phyloP scores from a whole-genome alignment of 2,888 invertebrate genomes.

The Chaetoderma sp. region DNA sequence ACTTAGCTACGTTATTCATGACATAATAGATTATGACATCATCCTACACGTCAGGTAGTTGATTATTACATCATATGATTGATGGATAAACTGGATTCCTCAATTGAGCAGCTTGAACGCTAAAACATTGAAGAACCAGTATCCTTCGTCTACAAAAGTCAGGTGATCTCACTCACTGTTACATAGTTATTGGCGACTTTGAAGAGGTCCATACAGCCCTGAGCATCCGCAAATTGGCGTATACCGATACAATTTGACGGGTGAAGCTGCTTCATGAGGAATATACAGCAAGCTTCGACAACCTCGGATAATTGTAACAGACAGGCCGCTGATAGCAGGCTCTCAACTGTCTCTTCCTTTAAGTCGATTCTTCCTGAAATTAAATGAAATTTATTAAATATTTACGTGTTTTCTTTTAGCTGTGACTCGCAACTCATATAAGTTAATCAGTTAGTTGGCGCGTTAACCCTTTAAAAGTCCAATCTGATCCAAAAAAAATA shows the following conservation, averaged over 20 bases:
- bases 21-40: too few species aligned
- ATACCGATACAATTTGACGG: slow-evolving; percentile 96
- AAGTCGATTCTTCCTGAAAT: slow-evolving; percentile 79
- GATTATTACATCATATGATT: too few species aligned
- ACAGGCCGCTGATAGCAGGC: slow-evolving; percentile 86
- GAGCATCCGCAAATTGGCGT: slow-evolving; percentile 88
- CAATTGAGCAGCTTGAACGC: too few species aligned
- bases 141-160: too few species aligned
- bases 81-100: too few species aligned
- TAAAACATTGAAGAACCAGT: too few species aligned
- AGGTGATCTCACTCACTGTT: slow-evolving; percentile 77
- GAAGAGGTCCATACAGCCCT: slow-evolving; percentile 85
- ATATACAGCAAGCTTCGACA: slow-evolving; percentile 89
- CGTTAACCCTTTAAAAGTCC: too few species aligned
- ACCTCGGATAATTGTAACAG: slow-evolving; percentile 86
- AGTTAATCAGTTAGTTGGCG: too few species aligned
- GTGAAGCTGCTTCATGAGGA: slow-evolving; percentile 88
- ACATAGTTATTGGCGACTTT: slow-evolving; percentile 87
- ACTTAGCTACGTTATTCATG: too few species aligned
- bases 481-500: too few species aligned
- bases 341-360: slow-evolving; percentile 91
- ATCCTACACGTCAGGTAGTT: too few species aligned
- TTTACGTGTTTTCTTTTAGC: not conserved
- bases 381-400: not conserved
- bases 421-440: too few species aligned